A percentile compares a stretch with the other conserved stretches of the same genome.
phyloP scores from a whole-genome alignment of 1,140 invertebrate species.

The Archivesica marissinica region DNA sequence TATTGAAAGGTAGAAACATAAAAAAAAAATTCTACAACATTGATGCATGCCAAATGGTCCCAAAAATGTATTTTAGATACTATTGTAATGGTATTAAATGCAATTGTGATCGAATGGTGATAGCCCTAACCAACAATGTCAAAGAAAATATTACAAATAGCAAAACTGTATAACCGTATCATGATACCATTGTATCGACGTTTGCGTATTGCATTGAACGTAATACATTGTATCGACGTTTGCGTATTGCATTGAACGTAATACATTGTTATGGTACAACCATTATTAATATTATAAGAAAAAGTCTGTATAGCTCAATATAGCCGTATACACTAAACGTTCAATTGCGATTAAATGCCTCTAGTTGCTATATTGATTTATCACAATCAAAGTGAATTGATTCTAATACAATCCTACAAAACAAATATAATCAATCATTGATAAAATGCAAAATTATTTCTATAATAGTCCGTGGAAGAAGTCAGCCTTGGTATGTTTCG shows the following conservation, averaged over 20 bases:
- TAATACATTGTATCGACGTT: no score
- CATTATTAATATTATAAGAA: not conserved
- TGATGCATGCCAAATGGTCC: no score
- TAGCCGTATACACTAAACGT: not conserved
- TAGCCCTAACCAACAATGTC: not conserved
- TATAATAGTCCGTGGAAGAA: not conserved
- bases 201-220: no score
- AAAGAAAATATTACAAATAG: not conserved
- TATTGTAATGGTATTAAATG: no score
- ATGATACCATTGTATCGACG: no score
- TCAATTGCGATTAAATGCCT: not conserved
- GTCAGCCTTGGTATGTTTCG: not conserved
- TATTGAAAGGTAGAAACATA: not conserved
- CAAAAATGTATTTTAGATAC: no score
- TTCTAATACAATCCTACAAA: not conserved
- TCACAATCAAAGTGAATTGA: slow-evolving; percentile 34
- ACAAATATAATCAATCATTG: not conserved
- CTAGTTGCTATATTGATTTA: no score
- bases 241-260: no score
- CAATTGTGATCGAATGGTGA: not conserved
- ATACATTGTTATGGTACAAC: not conserved
- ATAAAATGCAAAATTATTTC: not conserved
- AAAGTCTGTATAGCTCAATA: not conserved
- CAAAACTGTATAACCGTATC: not conserved
- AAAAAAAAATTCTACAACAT: not conserved